phyloP scores from a whole-genome alignment of 1,140 invertebrate genomes.

The Gryon sp. region DNA sequence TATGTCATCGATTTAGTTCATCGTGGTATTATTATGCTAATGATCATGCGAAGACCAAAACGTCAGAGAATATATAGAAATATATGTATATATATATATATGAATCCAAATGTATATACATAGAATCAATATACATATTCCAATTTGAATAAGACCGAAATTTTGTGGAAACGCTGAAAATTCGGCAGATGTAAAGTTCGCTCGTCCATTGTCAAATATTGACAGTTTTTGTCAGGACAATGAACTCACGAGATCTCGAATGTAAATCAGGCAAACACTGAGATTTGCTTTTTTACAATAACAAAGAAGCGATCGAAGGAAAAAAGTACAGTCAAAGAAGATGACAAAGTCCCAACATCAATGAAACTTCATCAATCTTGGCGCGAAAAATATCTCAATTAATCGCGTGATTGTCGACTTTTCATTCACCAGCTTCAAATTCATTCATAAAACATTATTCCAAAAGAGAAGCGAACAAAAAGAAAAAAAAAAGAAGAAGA shows the following conservation, averaged over 20 bases:
- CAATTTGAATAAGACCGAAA: constrained; percentile 15
- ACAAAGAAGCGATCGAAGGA: constrained; percentile 8
- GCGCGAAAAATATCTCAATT: too few relatives aligned
- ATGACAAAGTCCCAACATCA: too few relatives aligned
- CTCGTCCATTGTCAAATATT: constrained; percentile 3
- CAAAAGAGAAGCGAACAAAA: too few relatives aligned
- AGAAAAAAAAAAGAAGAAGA: too few relatives aligned
- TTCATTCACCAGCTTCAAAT: too few relatives aligned
- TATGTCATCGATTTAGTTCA: constrained; percentile 26
- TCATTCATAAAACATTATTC: too few relatives aligned
- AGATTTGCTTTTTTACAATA: background rate
- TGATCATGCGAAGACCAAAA: constrained; percentile 18
- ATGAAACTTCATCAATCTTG: too few relatives aligned
- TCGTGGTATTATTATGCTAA: constrained; percentile 39
- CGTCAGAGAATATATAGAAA: background rate
- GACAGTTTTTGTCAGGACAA: constrained; percentile 10
- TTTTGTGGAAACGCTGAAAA: constrained; percentile 33
- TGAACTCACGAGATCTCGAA: constrained; percentile 11
- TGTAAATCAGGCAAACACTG: constrained; percentile 25
- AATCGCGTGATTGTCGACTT: too few relatives aligned
- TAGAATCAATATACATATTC: too few relatives aligned
- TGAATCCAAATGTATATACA: too few relatives aligned
- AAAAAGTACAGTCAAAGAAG: too few relatives aligned
- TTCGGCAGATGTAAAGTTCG: constrained; percentile 30
- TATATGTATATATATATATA: too few relatives aligned